Evolutionary conservation across 2,888 invertebrate species (phyloP).

Genomic region (Dasypogon diadema): DNA sequence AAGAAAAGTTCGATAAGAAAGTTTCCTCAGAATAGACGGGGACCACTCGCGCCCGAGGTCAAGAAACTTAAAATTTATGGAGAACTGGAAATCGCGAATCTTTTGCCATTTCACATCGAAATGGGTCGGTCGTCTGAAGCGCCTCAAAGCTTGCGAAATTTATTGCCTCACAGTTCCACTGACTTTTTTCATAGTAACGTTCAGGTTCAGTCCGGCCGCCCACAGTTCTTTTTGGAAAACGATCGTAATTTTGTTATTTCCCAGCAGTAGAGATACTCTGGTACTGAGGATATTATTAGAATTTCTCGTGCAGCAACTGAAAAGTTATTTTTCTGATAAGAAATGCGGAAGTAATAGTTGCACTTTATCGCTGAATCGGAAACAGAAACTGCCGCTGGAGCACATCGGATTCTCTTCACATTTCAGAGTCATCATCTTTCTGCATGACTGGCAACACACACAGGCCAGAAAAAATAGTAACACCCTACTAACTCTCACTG

Average conservation of each 20-base stretch:
- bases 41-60: constrained; percentile 10
- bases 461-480: not conserved
- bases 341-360: constrained; percentile 19
- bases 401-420: not conserved
- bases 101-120: too few species aligned
- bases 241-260: too few species aligned
- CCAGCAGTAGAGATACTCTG: too few species aligned
- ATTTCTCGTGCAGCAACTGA: too few species aligned
- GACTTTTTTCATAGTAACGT: too few species aligned
- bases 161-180: too few species aligned
- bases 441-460: constrained; percentile 32
- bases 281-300: too few species aligned
- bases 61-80: constrained; percentile 29
- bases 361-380: not conserved
- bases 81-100: not conserved
- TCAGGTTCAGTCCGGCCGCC: too few species aligned
- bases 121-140: too few species aligned
- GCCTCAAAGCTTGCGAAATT: too few species aligned
- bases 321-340: too few species aligned
- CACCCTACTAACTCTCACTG: not conserved
- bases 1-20: constrained; percentile 21
- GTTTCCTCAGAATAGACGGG: not conserved
- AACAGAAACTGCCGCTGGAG: not conserved
- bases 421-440: not conserved
- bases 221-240: too few species aligned